Percentiles rank a stretch among this genome's conserved stretches.
phyloP scores from a whole-genome alignment of 2,113 vertebrate genomes.

The Nesoenas mayeri region DNA sequence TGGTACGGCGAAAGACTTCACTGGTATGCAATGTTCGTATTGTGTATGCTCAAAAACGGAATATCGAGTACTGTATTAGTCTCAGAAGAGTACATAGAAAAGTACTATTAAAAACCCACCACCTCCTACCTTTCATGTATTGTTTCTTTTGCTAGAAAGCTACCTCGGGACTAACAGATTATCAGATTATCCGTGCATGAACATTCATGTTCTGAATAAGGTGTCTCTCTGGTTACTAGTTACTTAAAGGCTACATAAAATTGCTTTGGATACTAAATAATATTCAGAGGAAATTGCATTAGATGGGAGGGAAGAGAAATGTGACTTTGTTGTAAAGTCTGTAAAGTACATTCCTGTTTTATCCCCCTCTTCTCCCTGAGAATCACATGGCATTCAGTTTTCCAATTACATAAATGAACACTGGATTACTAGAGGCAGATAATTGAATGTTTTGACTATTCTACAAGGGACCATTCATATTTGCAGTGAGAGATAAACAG shows the following conservation, averaged over 20 bases:
- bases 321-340: slow-evolving; percentile 31
- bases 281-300: slow-evolving; percentile 10
- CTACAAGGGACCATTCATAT: slow-evolving; percentile 29
- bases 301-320: slow-evolving; percentile 12
- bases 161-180: background rate
- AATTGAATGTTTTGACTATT: slow-evolving; percentile 26
- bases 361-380: background rate
- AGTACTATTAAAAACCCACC: background rate
- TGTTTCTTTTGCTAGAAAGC: background rate
- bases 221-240: background rate
- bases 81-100: background rate
- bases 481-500: background rate
- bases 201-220: slow-evolving; percentile 1
- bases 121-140: background rate
- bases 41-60: background rate
- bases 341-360: background rate
- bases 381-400: background rate
- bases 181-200: background rate
- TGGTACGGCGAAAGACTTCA: background rate
- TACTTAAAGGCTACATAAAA: background rate
- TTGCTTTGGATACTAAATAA: background rate
- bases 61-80: background rate
- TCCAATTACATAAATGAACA: slow-evolving; percentile 43
- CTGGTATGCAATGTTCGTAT: background rate
- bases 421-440: slow-evolving; percentile 25